Evolutionary conservation across 2,888 invertebrate species (phyloP).

Genomic region (Caenorhabditis sp.): DNA sequence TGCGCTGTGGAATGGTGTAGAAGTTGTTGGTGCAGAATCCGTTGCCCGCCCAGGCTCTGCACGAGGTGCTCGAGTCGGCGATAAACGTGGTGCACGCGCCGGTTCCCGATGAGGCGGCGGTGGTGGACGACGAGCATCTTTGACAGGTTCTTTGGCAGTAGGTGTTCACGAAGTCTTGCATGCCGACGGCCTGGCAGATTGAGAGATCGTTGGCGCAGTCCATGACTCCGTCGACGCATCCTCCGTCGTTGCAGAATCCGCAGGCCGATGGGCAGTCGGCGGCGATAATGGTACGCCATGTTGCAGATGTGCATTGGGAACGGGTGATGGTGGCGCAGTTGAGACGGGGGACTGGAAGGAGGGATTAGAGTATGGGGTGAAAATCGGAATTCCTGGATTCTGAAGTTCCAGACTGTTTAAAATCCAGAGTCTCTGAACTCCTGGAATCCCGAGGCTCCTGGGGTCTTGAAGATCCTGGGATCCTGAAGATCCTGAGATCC

Average conservation of each 20-base stretch:
- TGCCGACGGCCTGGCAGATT: conserved; percentile 50
- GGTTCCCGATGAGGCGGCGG: conserved; percentile 7
- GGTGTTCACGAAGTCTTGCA: conserved; percentile 53
- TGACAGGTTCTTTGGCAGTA: conserved; percentile 72
- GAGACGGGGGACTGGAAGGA: conserved; percentile 31
- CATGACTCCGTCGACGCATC: conserved; percentile 65
- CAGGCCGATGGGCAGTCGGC: conserved; percentile 60
- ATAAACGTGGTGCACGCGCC: conserved; percentile 8
- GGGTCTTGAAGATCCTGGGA: too few species aligned
- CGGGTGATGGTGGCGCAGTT: conserved; percentile 43
- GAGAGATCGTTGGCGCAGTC: conserved; percentile 53
- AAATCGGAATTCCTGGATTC: too few species aligned
- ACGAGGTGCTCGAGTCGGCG: neutral
- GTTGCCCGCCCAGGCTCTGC: conserved; percentile 22
- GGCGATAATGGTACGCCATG: conserved; percentile 57
- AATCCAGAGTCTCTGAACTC: neutral
- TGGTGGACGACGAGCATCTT: conserved; percentile 31
- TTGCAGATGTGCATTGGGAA: conserved; percentile 34
- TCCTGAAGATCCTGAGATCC: too few species aligned
- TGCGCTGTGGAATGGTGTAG: conserved; percentile 22
- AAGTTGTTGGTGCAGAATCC: conserved; percentile 53
- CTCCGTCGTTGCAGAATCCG: conserved; percentile 60
- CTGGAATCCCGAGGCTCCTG: neutral
- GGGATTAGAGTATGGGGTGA: too few species aligned
- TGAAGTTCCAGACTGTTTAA: too few species aligned